Percentiles rank a stretch among this genome's conserved stretches.
These are phyloP conservation scores for Acanthisitta chloris DNA, from an alignment of 2,113 vertebrate genomes.

Conservation along the genomic window DNA sequence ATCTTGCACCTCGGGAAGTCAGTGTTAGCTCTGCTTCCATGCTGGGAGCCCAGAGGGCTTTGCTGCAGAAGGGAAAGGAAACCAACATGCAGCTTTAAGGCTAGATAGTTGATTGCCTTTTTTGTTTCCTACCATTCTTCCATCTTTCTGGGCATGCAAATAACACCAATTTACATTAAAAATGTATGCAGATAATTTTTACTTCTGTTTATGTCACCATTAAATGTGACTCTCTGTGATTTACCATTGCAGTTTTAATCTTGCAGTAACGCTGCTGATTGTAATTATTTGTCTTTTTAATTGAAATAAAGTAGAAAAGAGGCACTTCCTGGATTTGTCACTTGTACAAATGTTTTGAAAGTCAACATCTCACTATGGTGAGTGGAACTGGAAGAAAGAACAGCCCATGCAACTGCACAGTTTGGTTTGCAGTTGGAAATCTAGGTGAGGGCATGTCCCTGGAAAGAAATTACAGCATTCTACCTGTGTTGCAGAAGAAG, in stretches of 20 bases:
- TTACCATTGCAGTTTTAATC: background rate
- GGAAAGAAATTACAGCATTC: background rate
- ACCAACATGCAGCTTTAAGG: background rate
- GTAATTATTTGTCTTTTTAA: conserved; percentile 29
- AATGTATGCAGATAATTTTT: background rate
- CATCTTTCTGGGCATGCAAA: background rate
- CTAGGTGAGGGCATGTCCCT: background rate
- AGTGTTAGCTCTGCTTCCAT: background rate
- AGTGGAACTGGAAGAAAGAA: background rate
- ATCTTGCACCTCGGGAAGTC: conserved; percentile 33
- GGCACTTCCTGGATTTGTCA: background rate
- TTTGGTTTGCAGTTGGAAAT: background rate
- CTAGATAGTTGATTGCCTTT: background rate
- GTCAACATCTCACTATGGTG: background rate
- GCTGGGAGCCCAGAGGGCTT: conserved; percentile 39
- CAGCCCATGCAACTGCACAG: background rate
- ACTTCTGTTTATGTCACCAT: background rate
- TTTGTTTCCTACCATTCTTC: background rate
- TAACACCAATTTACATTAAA: background rate
- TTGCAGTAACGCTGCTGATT: background rate
- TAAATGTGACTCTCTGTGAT: background rate
- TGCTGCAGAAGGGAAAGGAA: conserved; percentile 11
- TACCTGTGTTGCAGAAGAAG: background rate
- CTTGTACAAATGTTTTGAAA: background rate
- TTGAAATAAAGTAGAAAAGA: background rate